These are phyloP conservation scores for Cinara cedri DNA, from an alignment of 2,888 invertebrate genomes.

Conservation along the genomic window DNA sequence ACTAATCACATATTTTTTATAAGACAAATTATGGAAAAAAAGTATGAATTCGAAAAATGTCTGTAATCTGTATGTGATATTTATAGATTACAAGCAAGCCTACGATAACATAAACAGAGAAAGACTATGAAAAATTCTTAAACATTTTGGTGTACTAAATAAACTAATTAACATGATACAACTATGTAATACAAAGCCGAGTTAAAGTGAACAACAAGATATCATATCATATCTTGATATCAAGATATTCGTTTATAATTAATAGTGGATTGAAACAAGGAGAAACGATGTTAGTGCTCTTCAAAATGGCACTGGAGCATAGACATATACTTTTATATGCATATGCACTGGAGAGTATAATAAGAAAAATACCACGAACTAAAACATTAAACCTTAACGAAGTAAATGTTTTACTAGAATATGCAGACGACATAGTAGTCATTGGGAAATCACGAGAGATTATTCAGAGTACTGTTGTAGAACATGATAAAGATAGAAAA, in stretches of 20 bases:
- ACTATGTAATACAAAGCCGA: background rate
- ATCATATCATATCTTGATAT: too few relatives aligned
- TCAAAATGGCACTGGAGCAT: too few relatives aligned
- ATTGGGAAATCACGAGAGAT: too few relatives aligned
- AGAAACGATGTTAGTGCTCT: background rate
- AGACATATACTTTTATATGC: too few relatives aligned
- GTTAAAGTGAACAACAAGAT: background rate
- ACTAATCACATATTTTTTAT: background rate
- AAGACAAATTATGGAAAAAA: background rate
- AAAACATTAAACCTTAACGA: too few relatives aligned
- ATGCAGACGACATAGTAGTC: too few relatives aligned
- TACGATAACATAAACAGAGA: background rate
- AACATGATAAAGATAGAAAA: too few relatives aligned
- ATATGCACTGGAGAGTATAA: too few relatives aligned
- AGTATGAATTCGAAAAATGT: background rate
- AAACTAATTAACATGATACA: background rate
- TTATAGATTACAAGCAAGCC: too few relatives aligned
- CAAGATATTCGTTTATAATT: background rate
- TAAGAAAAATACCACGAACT: too few relatives aligned
- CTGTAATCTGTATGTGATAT: background rate
- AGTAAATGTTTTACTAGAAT: too few relatives aligned
- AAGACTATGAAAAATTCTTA: constrained; percentile 2
- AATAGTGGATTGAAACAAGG: background rate
- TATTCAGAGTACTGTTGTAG: too few relatives aligned
- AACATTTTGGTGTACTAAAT: background rate